Conservation (phyloP, 2,888 invertebrate genomes). For the Leucophenga maculata region DNA sequence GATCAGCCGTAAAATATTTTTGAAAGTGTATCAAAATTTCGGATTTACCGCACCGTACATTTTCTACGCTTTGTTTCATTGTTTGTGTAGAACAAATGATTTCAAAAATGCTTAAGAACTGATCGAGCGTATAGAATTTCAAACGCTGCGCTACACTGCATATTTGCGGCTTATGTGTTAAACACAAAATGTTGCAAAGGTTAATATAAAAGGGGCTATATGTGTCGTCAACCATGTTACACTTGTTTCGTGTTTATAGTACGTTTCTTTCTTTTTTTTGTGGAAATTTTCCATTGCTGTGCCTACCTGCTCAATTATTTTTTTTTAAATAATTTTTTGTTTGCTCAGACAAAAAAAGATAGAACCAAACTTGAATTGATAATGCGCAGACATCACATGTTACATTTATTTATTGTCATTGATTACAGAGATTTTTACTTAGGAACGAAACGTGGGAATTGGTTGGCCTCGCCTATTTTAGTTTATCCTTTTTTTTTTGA, state of each 20-base stretch:
- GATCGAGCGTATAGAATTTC: no score
- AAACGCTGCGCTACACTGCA: not conserved
- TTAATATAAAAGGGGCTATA: not conserved
- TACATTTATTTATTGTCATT: slow-evolving; percentile 4
- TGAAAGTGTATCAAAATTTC: no score
- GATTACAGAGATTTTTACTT: slow-evolving; percentile 40
- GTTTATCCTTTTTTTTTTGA: not conserved
- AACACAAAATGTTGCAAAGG: not conserved
- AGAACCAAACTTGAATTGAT: not conserved
- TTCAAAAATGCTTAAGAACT: not conserved
- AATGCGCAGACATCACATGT: slow-evolving; percentile 26
- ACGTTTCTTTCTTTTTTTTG: not conserved
- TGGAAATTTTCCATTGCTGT: slow-evolving; percentile 47
- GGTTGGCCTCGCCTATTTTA: not conserved
- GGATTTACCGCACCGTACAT: not conserved
- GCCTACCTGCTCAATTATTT: slow-evolving; percentile 46
- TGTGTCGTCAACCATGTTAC: no score
- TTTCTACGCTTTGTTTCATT: no score
- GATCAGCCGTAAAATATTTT: no score
- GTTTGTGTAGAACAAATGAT: not conserved
- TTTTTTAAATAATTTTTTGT: not conserved
- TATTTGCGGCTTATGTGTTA: not conserved
- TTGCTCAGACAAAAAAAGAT: no score
- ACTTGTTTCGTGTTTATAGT: no score
- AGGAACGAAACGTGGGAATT: slow-evolving; percentile 24